phyloP scores from a whole-genome alignment of 1,140 invertebrate species.

The Batillaria attramentaria region DNA sequence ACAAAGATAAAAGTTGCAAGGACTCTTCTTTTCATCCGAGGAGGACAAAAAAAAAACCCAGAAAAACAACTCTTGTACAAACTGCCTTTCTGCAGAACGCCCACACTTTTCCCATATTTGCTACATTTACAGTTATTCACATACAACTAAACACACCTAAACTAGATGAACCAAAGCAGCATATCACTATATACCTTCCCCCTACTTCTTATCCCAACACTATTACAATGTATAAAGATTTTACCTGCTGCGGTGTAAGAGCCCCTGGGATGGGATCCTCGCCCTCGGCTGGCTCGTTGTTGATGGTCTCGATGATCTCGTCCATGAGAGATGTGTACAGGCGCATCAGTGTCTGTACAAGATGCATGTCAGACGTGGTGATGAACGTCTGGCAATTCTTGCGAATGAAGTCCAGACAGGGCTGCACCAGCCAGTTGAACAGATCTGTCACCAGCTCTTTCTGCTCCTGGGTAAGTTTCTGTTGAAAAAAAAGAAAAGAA shows the following conservation, averaged over 20 bases:
- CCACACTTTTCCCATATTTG: too few relatives aligned
- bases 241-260: conserved; percentile 65
- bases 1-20: too few relatives aligned
- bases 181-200: too few relatives aligned
- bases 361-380: conserved; percentile 85
- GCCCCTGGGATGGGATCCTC: conserved; percentile 38
- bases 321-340: conserved; percentile 69
- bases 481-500: background rate
- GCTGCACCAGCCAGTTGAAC: conserved; percentile 72
- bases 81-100: too few relatives aligned
- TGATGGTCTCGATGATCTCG: conserved; percentile 62
- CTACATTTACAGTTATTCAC: background rate
- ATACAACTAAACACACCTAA: background rate
- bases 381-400: conserved; percentile 83
- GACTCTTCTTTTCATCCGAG: too few relatives aligned
- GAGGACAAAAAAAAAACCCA: too few relatives aligned
- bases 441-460: conserved; percentile 54
- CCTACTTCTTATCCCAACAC: too few relatives aligned
- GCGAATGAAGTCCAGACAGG: conserved; percentile 69
- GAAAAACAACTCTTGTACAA: too few relatives aligned
- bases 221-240: too few relatives aligned
- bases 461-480: conserved; percentile 54
- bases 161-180: too few relatives aligned
- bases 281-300: conserved; percentile 35
- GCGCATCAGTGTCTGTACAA: conserved; percentile 71